These are phyloP conservation scores for Congeria kusceri DNA, from an alignment of 2,888 invertebrate genomes.

Conservation along the genomic window DNA sequence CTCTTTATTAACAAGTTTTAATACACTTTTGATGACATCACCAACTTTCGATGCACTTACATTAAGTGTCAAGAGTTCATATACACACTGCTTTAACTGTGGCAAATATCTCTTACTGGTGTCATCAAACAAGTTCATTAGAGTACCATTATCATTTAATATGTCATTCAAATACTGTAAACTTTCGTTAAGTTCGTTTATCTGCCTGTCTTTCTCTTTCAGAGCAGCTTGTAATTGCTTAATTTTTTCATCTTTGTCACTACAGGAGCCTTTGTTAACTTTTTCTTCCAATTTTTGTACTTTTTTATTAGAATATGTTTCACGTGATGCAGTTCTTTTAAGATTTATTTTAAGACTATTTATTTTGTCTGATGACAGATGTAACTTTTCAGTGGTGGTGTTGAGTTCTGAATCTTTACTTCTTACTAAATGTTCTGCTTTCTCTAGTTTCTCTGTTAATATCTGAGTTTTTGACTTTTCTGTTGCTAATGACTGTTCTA, in stretches of 20 bases:
- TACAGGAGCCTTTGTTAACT: constrained; percentile 2
- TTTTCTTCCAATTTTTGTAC: constrained; percentile 13
- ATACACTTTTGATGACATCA: no score
- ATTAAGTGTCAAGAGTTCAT: constrained; percentile 30
- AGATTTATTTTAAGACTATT: constrained; percentile 2
- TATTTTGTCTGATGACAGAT: background rate
- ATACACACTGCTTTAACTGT: constrained; percentile 37
- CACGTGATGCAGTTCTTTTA: constrained; percentile 19
- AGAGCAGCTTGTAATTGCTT: constrained; percentile 9
- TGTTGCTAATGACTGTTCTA: background rate
- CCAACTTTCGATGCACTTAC: constrained; percentile 46
- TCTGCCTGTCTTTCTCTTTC: constrained; percentile 12
- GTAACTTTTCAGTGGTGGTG: background rate
- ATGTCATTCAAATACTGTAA: constrained; percentile 22
- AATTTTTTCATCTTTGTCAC: constrained; percentile 8
- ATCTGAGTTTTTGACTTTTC: constrained; percentile 15
- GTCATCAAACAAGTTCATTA: constrained; percentile 25
- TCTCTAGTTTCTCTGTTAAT: constrained; percentile 21
- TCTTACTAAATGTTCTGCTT: constrained; percentile 8
- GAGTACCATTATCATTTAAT: constrained; percentile 15
- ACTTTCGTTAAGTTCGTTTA: constrained; percentile 19
- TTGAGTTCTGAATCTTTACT: constrained; percentile 18
- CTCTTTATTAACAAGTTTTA: constrained; percentile 39
- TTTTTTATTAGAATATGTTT: constrained; percentile 19
- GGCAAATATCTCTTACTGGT: constrained; percentile 23